A percentile compares a stretch with the other conserved stretches of the same genome.
These are phyloP conservation scores for Scrobipalpa costella DNA, from an alignment of 2,888 invertebrate genomes.

Conservation along the genomic window DNA sequence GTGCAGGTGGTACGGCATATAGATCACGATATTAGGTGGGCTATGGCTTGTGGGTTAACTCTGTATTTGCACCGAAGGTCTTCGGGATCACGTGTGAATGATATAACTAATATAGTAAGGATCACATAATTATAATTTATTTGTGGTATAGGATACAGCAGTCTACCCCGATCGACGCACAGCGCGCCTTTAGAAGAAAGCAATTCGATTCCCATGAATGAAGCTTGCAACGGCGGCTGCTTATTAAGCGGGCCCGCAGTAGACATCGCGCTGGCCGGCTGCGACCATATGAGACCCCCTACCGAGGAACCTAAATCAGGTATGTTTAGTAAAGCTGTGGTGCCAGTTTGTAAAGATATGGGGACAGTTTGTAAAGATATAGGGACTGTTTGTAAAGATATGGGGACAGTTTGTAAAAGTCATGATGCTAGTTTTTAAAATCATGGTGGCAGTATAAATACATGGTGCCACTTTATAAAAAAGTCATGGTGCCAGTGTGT, in stretches of 20 bases:
- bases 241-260: conserved; percentile 77
- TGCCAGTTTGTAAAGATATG: not conserved
- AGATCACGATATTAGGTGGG: too few relatives aligned
- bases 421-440: not conserved
- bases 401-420: not conserved
- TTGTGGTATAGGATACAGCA: conserved; percentile 86
- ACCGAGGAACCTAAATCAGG: conserved; percentile 77
- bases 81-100: too few relatives aligned
- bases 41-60: too few relatives aligned
- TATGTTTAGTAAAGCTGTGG: conserved; percentile 13
- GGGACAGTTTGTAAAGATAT: not conserved
- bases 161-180: conserved; percentile 91
- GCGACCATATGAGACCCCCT: conserved; percentile 84
- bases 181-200: conserved; percentile 84
- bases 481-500: too few relatives aligned
- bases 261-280: conserved; percentile 76
- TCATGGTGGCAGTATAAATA: not conserved
- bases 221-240: conserved; percentile 77
- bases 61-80: too few relatives aligned
- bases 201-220: conserved; percentile 49
- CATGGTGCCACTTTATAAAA: not conserved
- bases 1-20: too few relatives aligned
- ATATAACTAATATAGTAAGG: not conserved
- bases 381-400: not conserved
- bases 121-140: not conserved